These are phyloP conservation scores for Pachyramphus minor DNA, from an alignment of 2,113 vertebrate genomes.

Conservation along the genomic window DNA sequence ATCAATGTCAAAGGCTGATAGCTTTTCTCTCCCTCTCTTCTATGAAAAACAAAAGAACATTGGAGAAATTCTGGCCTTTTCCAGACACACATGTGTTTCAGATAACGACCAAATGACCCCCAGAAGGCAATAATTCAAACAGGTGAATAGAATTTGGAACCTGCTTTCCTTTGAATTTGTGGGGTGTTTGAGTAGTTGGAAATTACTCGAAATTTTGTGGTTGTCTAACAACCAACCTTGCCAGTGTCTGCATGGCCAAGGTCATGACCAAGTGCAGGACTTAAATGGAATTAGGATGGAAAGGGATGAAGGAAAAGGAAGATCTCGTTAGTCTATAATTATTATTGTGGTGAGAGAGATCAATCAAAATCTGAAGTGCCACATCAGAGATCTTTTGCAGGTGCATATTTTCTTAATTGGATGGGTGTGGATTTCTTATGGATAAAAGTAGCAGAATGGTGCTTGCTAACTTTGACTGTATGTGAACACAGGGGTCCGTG, in stretches of 20 bases:
- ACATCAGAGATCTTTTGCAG: background rate
- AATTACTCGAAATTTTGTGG: background rate
- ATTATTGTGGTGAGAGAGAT: background rate
- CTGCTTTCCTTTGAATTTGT: background rate
- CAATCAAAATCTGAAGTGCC: background rate
- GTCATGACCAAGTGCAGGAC: fast-evolving
- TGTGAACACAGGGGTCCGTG: fast-evolving
- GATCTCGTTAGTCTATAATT: background rate
- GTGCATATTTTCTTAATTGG: background rate
- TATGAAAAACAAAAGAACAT: background rate
- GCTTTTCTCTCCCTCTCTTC: background rate
- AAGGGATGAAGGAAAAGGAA: background rate
- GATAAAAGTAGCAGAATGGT: background rate
- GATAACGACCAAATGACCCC: background rate
- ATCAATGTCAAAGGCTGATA: background rate
- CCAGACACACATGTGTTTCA: background rate
- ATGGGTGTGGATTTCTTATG: background rate
- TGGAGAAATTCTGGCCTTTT: background rate
- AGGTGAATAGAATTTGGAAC: background rate
- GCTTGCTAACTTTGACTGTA: fast-evolving
- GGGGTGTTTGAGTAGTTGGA: background rate
- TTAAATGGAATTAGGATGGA: background rate
- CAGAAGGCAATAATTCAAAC: background rate
- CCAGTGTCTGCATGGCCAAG: background rate
- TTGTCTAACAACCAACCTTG: background rate